Base-by-base conservation (phyloP, 2,113 vertebrate species). In the Leucopsar rothschildi region DNA sequence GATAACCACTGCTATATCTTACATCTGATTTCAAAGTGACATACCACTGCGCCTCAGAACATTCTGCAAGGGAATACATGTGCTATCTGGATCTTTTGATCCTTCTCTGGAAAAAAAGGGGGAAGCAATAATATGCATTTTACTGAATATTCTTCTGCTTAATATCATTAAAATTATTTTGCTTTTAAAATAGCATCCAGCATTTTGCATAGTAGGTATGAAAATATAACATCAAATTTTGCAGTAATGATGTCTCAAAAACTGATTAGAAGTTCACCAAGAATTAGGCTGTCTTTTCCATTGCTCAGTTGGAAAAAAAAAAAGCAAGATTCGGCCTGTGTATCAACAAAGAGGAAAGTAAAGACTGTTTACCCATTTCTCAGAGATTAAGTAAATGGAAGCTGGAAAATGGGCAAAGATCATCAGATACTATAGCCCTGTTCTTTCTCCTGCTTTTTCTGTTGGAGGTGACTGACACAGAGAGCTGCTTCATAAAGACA, bases 21-120 rank as follows among this genome's bases (percentile, higher is more conserved):
- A 82, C 33, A 55, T 85, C 86, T 88, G 64, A 92, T 95, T 97
- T 96, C 80, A 79, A 83, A 95, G 12, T 80, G 25, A 61, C 45
- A 22, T 52, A 35, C 42, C 44, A 77, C 37, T 60, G 42, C 57
- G 49, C 60, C 60, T 87, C 37, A 69, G 52, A 91, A 83, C 70
- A 93, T 79, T 79, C 63, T 75, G 50, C 49, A 68, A 76, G 63
- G 35, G 91, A 47, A 79, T 91, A 75, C 82, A 7, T 56, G 16
- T 64, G n/a, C 53, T 53, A 35, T 40, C 59, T 44, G 61, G 9
- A 61, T 84, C 31, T 64, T 94, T 94, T 90, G 66, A 63, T 95
- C 50, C 60, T 69, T n/a, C 60, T 82, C n/a, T 71, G 3, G 9
- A 94, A 80, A 70, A 59, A 12, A 9, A 15, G 92, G 5, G 2